phyloP scores from a whole-genome alignment of 2,113 vertebrate genomes.

The Poeciliopsis occidentalis region DNA sequence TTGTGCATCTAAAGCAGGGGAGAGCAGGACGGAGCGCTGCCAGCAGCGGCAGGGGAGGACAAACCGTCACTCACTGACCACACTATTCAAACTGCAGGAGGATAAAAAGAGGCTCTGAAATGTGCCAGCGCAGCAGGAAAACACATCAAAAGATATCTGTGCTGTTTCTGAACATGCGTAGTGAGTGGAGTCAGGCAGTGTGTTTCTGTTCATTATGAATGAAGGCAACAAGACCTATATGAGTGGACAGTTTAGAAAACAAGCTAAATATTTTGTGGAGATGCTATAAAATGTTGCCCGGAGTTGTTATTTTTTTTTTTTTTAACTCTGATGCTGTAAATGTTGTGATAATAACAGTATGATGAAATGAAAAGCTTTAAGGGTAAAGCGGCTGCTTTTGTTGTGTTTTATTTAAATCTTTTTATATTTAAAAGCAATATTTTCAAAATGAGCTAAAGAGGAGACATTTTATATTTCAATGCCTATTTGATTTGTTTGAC shows the following conservation, averaged over 20 bases:
- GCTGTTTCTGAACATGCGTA: neutral
- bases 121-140: neutral
- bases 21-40: constrained; percentile 6
- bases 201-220: neutral
- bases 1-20: constrained; percentile 37
- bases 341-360: no score
- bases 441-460: no score
- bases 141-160: neutral
- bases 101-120: constrained; percentile 1
- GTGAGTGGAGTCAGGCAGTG: no score
- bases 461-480: no score
- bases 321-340: neutral
- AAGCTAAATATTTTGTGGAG: no score
- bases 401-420: no score
- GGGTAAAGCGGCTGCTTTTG: neutral
- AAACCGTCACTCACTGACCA: constrained; percentile 1
- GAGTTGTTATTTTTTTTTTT: neutral
- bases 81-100: neutral
- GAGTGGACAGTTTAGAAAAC: neutral
- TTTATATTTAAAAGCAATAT: no score
- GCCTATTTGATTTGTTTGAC: no score
- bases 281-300: neutral
- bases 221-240: neutral
- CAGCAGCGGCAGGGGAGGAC: constrained; percentile 1
- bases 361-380: no score